These are phyloP conservation scores for Charanyca ferruginea DNA, from an alignment of 2,888 invertebrate species.

Conservation along the genomic window DNA sequence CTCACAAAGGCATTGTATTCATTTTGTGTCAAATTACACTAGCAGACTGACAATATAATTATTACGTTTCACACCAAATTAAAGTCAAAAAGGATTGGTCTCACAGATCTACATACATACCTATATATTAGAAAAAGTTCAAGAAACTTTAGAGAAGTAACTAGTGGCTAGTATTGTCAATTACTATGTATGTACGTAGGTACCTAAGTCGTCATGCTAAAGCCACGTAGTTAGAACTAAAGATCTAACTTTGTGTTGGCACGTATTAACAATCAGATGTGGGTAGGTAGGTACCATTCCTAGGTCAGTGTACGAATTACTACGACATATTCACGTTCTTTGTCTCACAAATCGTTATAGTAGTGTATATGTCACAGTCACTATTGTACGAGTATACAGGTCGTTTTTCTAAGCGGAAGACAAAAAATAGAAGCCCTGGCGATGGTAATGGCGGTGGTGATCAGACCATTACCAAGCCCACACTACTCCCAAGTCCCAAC, in stretches of 20 bases:
- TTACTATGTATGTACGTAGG: background rate
- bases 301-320: conserved; percentile 54
- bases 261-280: conserved; percentile 44
- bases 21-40: conserved; percentile 47
- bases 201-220: conserved; percentile 14
- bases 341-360: conserved; percentile 45
- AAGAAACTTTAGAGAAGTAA: conserved; percentile 18
- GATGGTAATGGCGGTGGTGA: no score
- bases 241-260: conserved; percentile 24
- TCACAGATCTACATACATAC: background rate
- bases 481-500: no score
- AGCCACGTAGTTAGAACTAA: conserved; percentile 6
- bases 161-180: background rate
- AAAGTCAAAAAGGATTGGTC: conserved; percentile 8
- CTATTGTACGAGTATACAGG: conserved; percentile 16
- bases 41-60: conserved; percentile 43
- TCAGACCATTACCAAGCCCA: no score
- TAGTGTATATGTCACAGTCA: conserved; percentile 38
- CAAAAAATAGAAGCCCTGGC: background rate
- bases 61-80: conserved; percentile 35
- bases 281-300: conserved; percentile 33
- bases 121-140: conserved; percentile 11
- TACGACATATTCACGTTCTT: conserved; percentile 44
- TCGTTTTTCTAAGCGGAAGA: background rate
- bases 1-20: conserved; percentile 57